These are phyloP conservation scores for Ericerus pela DNA, from an alignment of 1,140 invertebrate genomes.

Conservation along the genomic window DNA sequence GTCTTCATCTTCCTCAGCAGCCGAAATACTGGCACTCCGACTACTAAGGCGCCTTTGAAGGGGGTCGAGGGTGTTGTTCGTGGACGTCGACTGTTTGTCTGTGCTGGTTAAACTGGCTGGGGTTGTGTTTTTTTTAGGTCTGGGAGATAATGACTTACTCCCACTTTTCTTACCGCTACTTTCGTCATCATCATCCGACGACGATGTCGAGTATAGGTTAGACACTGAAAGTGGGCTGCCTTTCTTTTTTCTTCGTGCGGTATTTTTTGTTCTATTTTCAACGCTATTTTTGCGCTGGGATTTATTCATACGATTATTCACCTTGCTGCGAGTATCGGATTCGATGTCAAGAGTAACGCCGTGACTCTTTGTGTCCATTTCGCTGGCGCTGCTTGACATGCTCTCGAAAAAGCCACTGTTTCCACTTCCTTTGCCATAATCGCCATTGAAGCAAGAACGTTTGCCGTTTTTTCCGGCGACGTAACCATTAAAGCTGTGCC, in stretches of 20 bases:
- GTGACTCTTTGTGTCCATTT: slow-evolving; percentile 1
- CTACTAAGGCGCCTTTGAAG: neutral
- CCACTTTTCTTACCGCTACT: neutral
- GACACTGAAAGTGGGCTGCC: neutral
- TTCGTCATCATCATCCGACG: neutral
- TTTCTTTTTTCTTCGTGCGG: slow-evolving; percentile 2
- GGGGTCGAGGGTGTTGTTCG: neutral
- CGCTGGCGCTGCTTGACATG: neutral
- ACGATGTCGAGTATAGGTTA: neutral
- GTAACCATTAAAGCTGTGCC: slow-evolving; percentile 1
- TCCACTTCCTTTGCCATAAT: neutral
- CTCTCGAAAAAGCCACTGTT: neutral
- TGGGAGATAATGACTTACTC: neutral
- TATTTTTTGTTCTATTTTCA: neutral
- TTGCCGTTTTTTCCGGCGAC: neutral
- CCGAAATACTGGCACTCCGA: neutral
- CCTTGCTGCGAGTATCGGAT: neutral
- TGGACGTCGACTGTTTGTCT: too few species aligned
- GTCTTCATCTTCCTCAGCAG: neutral
- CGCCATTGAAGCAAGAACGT: neutral
- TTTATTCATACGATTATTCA: slow-evolving; percentile 5
- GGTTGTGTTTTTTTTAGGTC: too few species aligned
- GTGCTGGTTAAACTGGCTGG: too few species aligned
- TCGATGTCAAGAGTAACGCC: neutral
- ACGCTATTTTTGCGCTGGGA: neutral